Conservation (phyloP, 2,113 vertebrate genomes). For the Centropus bengalensis region DNA sequence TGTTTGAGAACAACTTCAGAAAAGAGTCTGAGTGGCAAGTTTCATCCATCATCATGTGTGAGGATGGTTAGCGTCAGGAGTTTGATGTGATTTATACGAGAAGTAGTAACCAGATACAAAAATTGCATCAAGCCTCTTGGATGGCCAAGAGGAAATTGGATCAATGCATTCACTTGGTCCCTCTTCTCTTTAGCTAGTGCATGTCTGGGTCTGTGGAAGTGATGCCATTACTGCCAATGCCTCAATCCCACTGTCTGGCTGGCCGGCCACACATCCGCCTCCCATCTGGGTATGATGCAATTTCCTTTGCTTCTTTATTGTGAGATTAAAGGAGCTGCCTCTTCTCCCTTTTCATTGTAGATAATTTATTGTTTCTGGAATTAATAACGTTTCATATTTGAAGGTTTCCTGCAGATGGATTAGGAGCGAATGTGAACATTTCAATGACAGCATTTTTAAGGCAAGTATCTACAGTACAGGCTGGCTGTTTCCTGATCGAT, state of each 20-base stretch:
- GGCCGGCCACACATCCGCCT: not conserved
- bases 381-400: not conserved
- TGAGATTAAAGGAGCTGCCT: constrained; percentile 37
- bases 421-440: not conserved
- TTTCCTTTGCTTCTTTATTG: constrained; percentile 49
- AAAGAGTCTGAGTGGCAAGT: not conserved
- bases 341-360: constrained; percentile 6
- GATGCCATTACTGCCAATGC: not conserved
- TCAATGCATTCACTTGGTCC: not conserved
- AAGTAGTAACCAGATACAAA: not conserved
- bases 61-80: not conserved
- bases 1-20: not conserved
- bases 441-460: not conserved
- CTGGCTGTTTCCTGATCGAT: not conserved
- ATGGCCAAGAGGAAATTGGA: not conserved
- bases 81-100: not conserved
- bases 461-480: not conserved
- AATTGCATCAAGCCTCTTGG: not conserved
- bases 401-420: constrained; percentile 6
- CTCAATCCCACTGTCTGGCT: not conserved
- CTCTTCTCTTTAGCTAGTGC: not conserved
- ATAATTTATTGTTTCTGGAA: constrained; percentile 44
- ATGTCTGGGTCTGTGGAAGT: not conserved
- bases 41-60: not conserved
- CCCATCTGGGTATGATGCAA: constrained; percentile 45